Evolutionary conservation across 1,140 invertebrate species (phyloP), one percentile per base, ranked within the genome.

Genomic region (Caerostris darwini): DNA sequence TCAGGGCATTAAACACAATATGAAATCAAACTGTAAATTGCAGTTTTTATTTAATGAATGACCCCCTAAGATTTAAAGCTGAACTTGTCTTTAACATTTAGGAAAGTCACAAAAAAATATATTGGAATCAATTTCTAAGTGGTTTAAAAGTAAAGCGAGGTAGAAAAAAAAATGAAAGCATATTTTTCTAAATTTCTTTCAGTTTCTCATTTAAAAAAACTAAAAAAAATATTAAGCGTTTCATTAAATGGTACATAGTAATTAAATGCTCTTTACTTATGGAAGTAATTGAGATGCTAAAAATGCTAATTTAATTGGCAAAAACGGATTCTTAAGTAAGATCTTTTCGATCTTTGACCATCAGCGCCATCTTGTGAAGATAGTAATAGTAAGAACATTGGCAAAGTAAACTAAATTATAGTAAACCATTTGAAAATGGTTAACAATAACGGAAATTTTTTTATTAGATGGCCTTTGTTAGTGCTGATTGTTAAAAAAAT

Each of bases 221-320:
- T 61, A 61, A 57, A 86, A 12, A 86, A 34, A n/a, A n/a, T n/a
- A n/a, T n/a, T n/a, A n/a, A 86, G 7, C 58, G 10, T 87, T 87
- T 87, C 85, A 59, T 87, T 87, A 87, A 87, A 87, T 87, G 57
- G 85, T 59, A 87, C 57, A 87, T 19, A 50, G 58, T 87, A 87
- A 87, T 87, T 87, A 87, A 87, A 87, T 59, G 50, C 85, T 59
- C 85, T 61, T 59, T 61, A 87, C 56, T 58, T 58, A 50, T 87
- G 58, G 17, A 87, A 87, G 85, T 87, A 58, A 87, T 87, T 59
- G 57, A 59, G 85, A 87, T 77, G 69, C 69, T 77, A 87, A 87
- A 59, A 59, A 87, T 87, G 57, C 58, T 59, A 87, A 87, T 87
- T 87, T 87, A 87, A 87, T 87, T 87, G 85, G 56, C n/a, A 83